These are phyloP conservation scores for Crossocerus cetratus DNA, from an alignment of 2,888 invertebrate species.

Conservation along the genomic window DNA sequence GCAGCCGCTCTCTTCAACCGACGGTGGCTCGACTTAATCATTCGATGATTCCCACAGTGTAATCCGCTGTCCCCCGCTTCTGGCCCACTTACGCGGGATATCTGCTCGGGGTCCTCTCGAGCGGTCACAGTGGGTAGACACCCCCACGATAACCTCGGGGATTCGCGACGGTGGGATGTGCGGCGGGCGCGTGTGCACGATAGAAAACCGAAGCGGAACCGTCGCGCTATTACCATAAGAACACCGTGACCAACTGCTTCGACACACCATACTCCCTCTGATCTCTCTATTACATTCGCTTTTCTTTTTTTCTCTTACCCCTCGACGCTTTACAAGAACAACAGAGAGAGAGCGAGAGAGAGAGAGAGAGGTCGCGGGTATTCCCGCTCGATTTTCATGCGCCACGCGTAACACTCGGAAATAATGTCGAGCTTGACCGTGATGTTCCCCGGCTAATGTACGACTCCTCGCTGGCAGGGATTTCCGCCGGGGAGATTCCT, in stretches of 20 bases:
- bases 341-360: too few species aligned
- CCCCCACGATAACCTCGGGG: slow-evolving; percentile 73
- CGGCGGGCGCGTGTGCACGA: slow-evolving; percentile 45
- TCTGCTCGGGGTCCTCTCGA: too few species aligned
- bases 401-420: slow-evolving; percentile 1
- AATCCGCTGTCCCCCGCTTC: slow-evolving; percentile 28
- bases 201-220: slow-evolving; percentile 67
- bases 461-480: not conserved
- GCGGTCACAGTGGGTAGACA: slow-evolving; percentile 74
- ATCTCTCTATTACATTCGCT: slow-evolving; percentile 68
- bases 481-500: not conserved
- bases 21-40: slow-evolving; percentile 67
- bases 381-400: not conserved
- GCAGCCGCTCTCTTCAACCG: slow-evolving; percentile 35
- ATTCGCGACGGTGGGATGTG: slow-evolving; percentile 70
- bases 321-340: not conserved
- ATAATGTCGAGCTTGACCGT: slow-evolving; percentile 3
- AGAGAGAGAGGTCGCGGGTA: not conserved
- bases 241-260: slow-evolving; percentile 71
- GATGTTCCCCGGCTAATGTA: not conserved
- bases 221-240: slow-evolving; percentile 72
- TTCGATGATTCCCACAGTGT: slow-evolving; percentile 71
- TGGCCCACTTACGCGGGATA: too few species aligned
- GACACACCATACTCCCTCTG: slow-evolving; percentile 61
- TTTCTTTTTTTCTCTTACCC: slow-evolving; percentile 28